A percentile compares a stretch with the other conserved stretches of the same genome.
phyloP scores from a whole-genome alignment of 2,888 invertebrate species.

The Dasypogon diadema region DNA sequence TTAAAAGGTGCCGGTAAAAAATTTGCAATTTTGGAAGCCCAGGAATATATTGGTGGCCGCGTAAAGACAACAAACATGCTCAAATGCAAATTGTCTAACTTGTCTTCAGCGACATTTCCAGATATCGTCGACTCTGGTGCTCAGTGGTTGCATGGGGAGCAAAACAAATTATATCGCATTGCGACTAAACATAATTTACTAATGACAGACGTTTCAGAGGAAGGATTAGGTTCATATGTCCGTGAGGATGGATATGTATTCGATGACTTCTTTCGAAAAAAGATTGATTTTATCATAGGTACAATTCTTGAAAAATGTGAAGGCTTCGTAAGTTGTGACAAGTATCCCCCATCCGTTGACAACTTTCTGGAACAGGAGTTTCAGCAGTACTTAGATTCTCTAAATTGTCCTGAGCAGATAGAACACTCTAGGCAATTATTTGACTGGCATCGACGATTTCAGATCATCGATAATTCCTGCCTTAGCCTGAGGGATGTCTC shows the following conservation, averaged over 20 bases:
- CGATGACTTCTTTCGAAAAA: conserved; percentile 68
- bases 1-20: conserved; percentile 53
- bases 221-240: conserved; percentile 72
- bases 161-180: conserved; percentile 65
- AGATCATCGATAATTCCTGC: conserved; percentile 75
- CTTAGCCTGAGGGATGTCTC: conserved; percentile 71
- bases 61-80: conserved; percentile 63
- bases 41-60: conserved; percentile 73
- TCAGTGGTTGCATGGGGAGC: conserved; percentile 68
- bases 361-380: conserved; percentile 69
- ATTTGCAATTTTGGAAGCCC: conserved; percentile 72
- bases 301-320: conserved; percentile 70
- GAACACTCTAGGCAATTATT: conserved; percentile 70
- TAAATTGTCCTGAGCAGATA: conserved; percentile 62
- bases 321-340: conserved; percentile 62
- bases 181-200: conserved; percentile 62
- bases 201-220: conserved; percentile 65
- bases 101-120: background rate
- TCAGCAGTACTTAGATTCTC: conserved; percentile 49
- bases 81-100: background rate
- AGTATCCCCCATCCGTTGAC: conserved; percentile 66
- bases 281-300: conserved; percentile 70
- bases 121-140: conserved; percentile 65
- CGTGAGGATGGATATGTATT: conserved; percentile 69
- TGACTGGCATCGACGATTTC: conserved; percentile 74